Evolutionary conservation across 1,140 invertebrate genomes (phyloP), one percentile per base, ranked within the genome.

Genomic region (Tetramorium alpestre): DNA sequence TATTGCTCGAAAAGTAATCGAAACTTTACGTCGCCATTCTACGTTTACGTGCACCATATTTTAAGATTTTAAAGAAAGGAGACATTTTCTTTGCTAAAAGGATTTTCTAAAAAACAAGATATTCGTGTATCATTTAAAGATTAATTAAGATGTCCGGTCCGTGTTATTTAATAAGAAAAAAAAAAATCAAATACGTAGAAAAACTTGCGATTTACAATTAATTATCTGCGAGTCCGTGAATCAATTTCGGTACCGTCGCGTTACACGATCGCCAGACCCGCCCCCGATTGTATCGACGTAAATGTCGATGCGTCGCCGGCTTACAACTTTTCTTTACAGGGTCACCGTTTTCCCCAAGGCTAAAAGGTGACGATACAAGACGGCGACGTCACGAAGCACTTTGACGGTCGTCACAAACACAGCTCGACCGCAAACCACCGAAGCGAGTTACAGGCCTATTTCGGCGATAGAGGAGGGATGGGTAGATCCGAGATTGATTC

Each of bases 371-470:
- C 80, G 41, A 82, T 58, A 44, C 47, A 73, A 47, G 65, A 41
- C 64, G 22, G 13, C 25, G 41, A 82, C 51, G 25, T 44, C 67
- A 56, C 54, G 54, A n/a, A 33, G 25, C 8, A 54, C 18, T 60
- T 84, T 18, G 56, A 44, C 13, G 69, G 41, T 75, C 25, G 67
- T 82, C 41, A 41, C 80, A 60, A 75, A 38, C 69, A 60, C 54
- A 60, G 69, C 69, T 84, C 22, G 49, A 60, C 51, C 80, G 69
- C 65, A 73, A 84, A 84, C 80, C 58, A 47, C n/a, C 13, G 44
- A 41, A 73, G 25, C 16, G 41, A 58, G 47, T 51, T 65, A 11
- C 76, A 56, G 54, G 80, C 69, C 69, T 84, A 84, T 75, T 56
- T 44, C 2, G 22, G 13, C 51, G 33, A 2, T 3, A 7, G 41